Evolutionary conservation across 2,888 invertebrate species (phyloP).

Genomic region (Drosophila meridiana): DNA sequence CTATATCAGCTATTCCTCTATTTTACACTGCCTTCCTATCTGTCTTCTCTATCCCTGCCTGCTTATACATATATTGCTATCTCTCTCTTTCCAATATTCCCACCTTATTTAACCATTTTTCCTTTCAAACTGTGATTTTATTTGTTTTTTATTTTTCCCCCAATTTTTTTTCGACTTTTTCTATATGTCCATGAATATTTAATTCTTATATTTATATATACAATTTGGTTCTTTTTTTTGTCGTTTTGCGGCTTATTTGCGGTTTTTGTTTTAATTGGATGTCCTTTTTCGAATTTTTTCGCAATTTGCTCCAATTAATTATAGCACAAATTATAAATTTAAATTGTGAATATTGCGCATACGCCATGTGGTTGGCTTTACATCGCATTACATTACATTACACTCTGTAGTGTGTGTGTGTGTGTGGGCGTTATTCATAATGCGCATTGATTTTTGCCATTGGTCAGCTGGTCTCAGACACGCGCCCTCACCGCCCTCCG

Average conservation of each 20-base stretch:
- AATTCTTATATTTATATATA: too few relatives aligned
- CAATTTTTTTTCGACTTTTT: background rate
- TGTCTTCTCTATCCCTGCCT: background rate
- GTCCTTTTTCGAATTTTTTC: background rate
- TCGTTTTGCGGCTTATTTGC: conserved; percentile 4
- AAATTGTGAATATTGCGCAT: conserved; percentile 29
- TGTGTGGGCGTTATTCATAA: conserved; percentile 31
- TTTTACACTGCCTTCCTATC: background rate
- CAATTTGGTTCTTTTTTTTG: background rate
- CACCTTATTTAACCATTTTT: background rate
- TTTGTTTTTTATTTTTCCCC: background rate
- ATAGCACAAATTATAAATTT: conserved; percentile 22
- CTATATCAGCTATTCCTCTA: background rate
- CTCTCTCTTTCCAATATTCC: background rate
- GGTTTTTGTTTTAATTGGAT: conserved; percentile 13
- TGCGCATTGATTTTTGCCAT: conserved; percentile 46
- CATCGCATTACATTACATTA: conserved; percentile 3
- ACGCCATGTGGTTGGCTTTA: conserved; percentile 36
- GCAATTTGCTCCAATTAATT: conserved; percentile 30
- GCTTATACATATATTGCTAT: background rate
- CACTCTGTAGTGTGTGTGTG: background rate
- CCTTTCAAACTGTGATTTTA: background rate
- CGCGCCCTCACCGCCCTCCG: background rate
- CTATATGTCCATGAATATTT: background rate
- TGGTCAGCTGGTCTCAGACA: conserved; percentile 15